Base-by-base conservation (phyloP, 2,888 invertebrate genomes). In the Drosophila eohydei region DNA sequence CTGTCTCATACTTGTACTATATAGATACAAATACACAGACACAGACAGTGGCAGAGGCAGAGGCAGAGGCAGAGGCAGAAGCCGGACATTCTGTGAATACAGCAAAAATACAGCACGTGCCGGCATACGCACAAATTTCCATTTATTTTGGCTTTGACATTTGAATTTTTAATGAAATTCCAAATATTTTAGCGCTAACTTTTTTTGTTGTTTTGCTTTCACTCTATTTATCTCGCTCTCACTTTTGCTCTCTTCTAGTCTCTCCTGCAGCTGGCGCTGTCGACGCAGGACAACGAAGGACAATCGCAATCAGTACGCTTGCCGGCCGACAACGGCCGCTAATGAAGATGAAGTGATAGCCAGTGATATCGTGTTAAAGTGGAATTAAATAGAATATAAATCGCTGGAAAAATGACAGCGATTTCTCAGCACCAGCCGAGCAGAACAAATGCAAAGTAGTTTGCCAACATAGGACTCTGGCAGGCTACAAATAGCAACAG, bases 151-250 rank as follows among this genome's bases (percentile, higher is more conserved):
- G 77, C 80, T 82, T 88, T 86, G 86, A 88, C 83, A 85, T 89
- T 86, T 88, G 88, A 78, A 86, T 89, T 89, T 86, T 88, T 86
- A 86, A 86, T 86, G 89, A 89, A 86, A 86, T 86, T 86, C 89
- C 89, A 80, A 86, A 86, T 74, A 88, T 89, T 89, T 89, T 84
- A 81, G 73, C 82, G 89, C 60, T 65, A 71, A 69, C 64, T 71
- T 75, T 76, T 62, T 74, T 69, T 61, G 51, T 70, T 69, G 51
- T 70, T 69, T 58, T 32, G 41, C 16, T 70, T 52, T 52, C 55
- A 61, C 48, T 11, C 48, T 32, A n/a, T 77, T 68, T 58, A 40
- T 70, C 63, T 44, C 32, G 62, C 28, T 56, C n/a, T 9, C 9
- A n/a, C 21, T 21, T 5, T 12, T 2, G 61, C 41, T 51, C 28